These are phyloP conservation scores for Spheniscus mendiculus DNA, from an alignment of 2,113 vertebrate genomes.

Conservation along the genomic window DNA sequence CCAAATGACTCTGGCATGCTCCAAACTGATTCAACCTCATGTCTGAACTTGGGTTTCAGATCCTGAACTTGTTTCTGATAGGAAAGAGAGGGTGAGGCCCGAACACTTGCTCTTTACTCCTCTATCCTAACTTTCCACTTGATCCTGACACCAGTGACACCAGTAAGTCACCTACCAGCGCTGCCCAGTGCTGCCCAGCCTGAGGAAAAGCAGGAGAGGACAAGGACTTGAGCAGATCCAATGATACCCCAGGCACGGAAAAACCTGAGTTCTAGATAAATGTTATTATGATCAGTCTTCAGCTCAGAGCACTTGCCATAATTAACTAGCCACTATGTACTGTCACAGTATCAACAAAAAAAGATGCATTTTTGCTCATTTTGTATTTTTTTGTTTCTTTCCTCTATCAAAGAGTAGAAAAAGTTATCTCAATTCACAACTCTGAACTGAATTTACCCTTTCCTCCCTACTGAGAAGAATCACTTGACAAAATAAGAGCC, in stretches of 20 bases:
- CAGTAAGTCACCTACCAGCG: constrained; percentile 66
- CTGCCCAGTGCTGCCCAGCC: constrained; percentile 66
- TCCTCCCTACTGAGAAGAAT: not conserved
- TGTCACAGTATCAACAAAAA: constrained; percentile 55
- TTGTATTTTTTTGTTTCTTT: not conserved
- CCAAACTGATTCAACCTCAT: constrained; percentile 37
- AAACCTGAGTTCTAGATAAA: constrained; percentile 70
- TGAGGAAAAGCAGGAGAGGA: constrained; percentile 71
- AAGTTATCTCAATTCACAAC: not conserved
- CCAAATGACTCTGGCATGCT: constrained; percentile 34
- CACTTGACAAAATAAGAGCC: not conserved
- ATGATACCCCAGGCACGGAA: constrained; percentile 69
- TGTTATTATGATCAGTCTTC: constrained; percentile 63
- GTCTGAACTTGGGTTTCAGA: constrained; percentile 40
- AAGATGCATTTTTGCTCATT: constrained; percentile 8
- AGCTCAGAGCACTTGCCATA: constrained; percentile 46
- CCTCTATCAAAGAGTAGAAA: not conserved
- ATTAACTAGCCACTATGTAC: constrained; percentile 51
- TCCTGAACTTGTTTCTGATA: constrained; percentile 43
- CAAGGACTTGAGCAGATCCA: constrained; percentile 67
- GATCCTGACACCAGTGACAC: constrained; percentile 69
- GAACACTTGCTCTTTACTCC: constrained; percentile 42
- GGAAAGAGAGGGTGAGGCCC: constrained; percentile 42
- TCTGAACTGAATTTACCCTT: not conserved
- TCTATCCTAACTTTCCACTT: constrained; percentile 62